A percentile compares a stretch with the other conserved stretches of the same genome.
Evolutionary conservation across 2,113 vertebrate genomes (phyloP).

Genomic region (Edolisoma coerulescens): DNA sequence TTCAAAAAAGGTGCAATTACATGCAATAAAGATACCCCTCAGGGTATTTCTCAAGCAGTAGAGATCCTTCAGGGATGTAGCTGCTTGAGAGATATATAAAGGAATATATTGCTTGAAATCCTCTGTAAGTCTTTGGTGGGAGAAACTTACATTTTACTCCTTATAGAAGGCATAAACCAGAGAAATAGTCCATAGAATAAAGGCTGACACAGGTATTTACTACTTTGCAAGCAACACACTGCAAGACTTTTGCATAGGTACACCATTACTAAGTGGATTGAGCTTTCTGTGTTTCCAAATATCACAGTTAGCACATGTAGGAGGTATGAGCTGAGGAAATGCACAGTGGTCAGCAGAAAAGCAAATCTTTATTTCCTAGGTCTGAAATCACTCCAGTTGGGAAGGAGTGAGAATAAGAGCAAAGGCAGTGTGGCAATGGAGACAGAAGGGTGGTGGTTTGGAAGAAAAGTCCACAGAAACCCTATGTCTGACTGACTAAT

Average conservation of each 20-base stretch:
- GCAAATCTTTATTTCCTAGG: neutral
- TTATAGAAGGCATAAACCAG: neutral
- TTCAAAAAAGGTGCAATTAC: neutral
- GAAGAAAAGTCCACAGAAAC: neutral
- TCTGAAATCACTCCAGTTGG: neutral
- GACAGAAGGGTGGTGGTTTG: neutral
- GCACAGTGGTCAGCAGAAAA: conserved; percentile 9
- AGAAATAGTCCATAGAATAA: neutral
- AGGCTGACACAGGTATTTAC: neutral
- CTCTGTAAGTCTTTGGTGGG: neutral
- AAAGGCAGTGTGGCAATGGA: neutral
- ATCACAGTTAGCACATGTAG: neutral
- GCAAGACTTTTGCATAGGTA: neutral
- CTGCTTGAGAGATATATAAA: neutral
- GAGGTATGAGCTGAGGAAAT: neutral
- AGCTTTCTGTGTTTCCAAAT: conserved; percentile 3
- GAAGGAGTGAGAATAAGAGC: neutral
- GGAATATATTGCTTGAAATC: neutral
- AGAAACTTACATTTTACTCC: neutral
- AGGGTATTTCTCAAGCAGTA: neutral
- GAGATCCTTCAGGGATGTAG: neutral
- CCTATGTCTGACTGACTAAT: neutral
- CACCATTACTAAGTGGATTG: neutral
- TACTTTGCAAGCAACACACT: neutral
- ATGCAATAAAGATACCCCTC: neutral